Base-by-base conservation (phyloP, 2,113 vertebrate genomes). In the Lepus americanus region DNA sequence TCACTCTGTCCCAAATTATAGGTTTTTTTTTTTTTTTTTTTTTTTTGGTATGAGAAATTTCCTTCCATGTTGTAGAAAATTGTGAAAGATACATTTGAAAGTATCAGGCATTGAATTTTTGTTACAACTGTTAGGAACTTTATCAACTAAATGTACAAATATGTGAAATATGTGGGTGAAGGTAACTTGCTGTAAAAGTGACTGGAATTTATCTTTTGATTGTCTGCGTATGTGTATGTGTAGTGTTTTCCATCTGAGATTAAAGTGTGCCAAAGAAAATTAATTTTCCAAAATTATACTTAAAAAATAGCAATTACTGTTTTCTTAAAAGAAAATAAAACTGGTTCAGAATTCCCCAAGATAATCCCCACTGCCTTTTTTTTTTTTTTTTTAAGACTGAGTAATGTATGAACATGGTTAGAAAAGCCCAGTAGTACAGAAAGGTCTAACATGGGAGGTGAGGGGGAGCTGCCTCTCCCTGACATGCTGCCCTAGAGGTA, bases 251-350 rank as follows among this genome's bases (percentile, higher is more conserved):
- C 14, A 49, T 92, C 49, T 59, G n/a, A 73, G 14, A 66, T 74
- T 80, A 90, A 94, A 70, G 2, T 29, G 29, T 19, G 23, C n/a
- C 27, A 74, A 84, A 92, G 89, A 64, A 85, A 85, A 72, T n/a
- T 93, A 85, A 36, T 82, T 87, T 95, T 93, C 83, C 72, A 89
- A 66, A 95, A 59, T 92, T 84, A 63, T 3, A 64, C 85, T 66
- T 76, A 87, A 93, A 77, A n/a, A 72, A 10, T 73, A 66, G 12
- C 22, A 63, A 87, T 11, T 63, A 70, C 23, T 55, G 5, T 94
- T 94, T 95, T 87, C 25, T 78, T 83, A 78, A 88, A 89, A 91
- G 7, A 81, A 94, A 86, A 82, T 92, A 17, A 94, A 95, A 95
- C 69, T 94, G n/a, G 31, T 25, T 76, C 23, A 11, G 72, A 76